These are phyloP conservation scores for Prinia subflava DNA, from an alignment of 2,113 vertebrate species.

Conservation along the genomic window DNA sequence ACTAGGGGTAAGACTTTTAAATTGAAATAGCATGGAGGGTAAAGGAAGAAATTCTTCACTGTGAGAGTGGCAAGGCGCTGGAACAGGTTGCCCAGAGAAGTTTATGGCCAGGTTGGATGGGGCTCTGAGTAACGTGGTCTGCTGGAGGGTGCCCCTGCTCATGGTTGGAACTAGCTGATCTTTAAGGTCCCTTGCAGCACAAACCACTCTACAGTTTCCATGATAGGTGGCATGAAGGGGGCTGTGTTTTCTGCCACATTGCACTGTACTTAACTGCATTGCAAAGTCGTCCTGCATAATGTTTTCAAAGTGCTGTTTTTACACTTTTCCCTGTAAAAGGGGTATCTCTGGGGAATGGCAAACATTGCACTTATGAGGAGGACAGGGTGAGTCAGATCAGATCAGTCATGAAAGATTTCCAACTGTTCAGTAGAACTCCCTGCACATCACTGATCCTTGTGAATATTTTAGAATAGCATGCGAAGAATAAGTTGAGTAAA, in stretches of 20 bases:
- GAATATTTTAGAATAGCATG: neutral
- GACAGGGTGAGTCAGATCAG: neutral
- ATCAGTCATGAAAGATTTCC: neutral
- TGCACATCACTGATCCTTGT: neutral
- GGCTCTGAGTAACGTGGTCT: neutral
- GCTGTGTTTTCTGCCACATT: neutral
- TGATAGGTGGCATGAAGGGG: neutral
- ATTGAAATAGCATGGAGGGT: neutral
- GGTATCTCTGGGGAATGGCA: neutral
- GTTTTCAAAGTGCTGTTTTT: neutral
- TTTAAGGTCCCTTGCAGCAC: neutral
- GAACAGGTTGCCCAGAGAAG: neutral
- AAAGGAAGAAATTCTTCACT: neutral
- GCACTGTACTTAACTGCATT: neutral
- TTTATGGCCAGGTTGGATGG: neutral
- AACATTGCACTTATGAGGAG: neutral
- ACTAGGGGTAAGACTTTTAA: neutral
- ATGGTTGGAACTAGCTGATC: neutral
- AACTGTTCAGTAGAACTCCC: neutral
- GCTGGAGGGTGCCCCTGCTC: neutral
- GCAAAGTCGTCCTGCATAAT: neutral
- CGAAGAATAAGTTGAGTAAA: neutral
- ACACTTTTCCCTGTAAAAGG: neutral
- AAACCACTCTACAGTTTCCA: neutral
- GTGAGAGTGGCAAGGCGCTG: neutral